Base-by-base conservation (phyloP, 2,888 invertebrate genomes). In the Lepidochitona cinerea region DNA sequence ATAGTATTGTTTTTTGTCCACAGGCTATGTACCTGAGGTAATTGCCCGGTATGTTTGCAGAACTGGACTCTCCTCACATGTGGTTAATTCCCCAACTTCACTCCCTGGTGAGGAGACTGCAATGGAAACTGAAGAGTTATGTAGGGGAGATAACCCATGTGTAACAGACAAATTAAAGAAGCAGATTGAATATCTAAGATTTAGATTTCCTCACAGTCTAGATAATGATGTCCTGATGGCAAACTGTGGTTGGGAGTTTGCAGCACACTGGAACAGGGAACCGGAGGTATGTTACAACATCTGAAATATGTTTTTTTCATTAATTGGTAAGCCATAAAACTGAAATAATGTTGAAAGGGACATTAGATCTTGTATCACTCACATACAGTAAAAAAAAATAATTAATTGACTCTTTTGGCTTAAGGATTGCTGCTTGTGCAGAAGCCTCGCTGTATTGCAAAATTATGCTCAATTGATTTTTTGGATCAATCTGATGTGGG, bases 221-320 rank as follows among this genome's bases (percentile, higher is more conserved):
- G 93, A 94, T 72, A 93, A 95, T 0, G 94, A 95, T 84, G 94
- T 95, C 52, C 91, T 98, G 53, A 92, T 97, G 68, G 94, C 95
- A 18, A 96, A 97, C 88, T 94, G 97, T 93, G 94, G 95, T 80
- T 97, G 97, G 97, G 97, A 97, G 89, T 96, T 95, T 88, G 94
- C 96, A 71, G 93, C 95, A 80, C 93, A 93, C 70, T 98, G 97
- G 97, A 95, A 95, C 87, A 95, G 95, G 89, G 93, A 95, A 54
- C 83, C 85, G n/a, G 88, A 89, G 81, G 88, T 89, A 37, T 36
- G 74, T 68, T 12, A 68, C 35, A 14, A 41, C 9, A n/a, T n/a
- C n/a, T n/a, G n/a, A n/a, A n/a, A n/a, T n/a, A n/a, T n/a, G n/a
- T n/a, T n/a, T n/a, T n/a, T n/a, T n/a, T n/a, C n/a, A n/a, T n/a